Conservation (phyloP, 1,140 invertebrate species). For the Tenebrio molitor region DNA sequence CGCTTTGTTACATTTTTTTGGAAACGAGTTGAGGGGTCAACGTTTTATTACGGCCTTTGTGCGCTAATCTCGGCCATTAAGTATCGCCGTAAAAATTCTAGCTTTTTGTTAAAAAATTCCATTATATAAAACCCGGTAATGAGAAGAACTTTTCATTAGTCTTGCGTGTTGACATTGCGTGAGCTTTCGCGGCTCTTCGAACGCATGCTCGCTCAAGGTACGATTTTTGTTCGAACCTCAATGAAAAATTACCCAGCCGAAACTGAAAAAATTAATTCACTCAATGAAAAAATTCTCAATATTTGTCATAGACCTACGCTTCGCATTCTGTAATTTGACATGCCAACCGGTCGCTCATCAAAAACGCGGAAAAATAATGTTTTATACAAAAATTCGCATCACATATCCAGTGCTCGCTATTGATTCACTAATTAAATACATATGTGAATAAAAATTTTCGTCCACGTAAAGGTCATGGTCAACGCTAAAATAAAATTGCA, state of each 20-base stretch:
- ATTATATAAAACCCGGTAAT: slow-evolving; percentile 42
- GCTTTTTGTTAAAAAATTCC: slow-evolving; percentile 40
- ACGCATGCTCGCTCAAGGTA: slow-evolving; percentile 26
- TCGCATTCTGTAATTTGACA: too few relatives aligned
- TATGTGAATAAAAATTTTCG: too few relatives aligned
- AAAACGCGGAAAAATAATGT: too few relatives aligned
- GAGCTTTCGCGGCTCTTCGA: slow-evolving; percentile 15
- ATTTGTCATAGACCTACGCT: too few relatives aligned
- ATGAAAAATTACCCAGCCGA: too few relatives aligned
- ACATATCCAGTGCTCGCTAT: too few relatives aligned
- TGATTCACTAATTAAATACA: too few relatives aligned
- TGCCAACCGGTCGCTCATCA: too few relatives aligned
- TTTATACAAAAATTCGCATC: too few relatives aligned
- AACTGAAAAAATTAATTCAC: not conserved
- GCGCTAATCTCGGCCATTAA: slow-evolving; percentile 29
- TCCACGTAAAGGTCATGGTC: too few relatives aligned
- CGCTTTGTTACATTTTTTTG: slow-evolving; percentile 15
- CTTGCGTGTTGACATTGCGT: slow-evolving; percentile 44
- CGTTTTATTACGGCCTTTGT: slow-evolving; percentile 33
- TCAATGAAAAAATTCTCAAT: too few relatives aligned
- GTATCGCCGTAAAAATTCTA: slow-evolving; percentile 10
- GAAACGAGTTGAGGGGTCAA: not conserved
- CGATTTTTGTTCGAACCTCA: slow-evolving; percentile 23
- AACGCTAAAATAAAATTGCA: too few relatives aligned
- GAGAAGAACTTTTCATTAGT: slow-evolving; percentile 42